A percentile compares a stretch with the other conserved stretches of the same genome.
Conservation (phyloP, 2,113 vertebrate genomes). For the Brachyistius frenatus region DNA sequence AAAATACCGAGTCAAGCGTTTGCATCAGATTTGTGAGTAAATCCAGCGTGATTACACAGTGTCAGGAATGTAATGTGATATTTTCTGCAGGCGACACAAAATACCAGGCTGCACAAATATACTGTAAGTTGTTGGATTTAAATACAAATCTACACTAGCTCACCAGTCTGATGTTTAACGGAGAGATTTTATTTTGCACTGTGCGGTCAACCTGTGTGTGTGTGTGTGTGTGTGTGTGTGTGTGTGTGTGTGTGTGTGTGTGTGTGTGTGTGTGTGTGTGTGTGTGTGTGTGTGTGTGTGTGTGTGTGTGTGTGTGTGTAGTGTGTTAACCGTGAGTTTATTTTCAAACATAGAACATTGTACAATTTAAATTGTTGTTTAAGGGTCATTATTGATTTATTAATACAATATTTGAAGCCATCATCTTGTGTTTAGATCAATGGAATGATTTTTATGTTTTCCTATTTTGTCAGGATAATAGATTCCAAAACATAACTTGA, state of each 20-base stretch:
- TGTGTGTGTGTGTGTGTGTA: neutral
- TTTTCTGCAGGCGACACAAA: slow-evolving; percentile 61
- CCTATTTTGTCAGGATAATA: too few relatives aligned
- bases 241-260: neutral
- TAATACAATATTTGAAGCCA: too few relatives aligned
- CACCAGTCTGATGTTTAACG: slow-evolving; percentile 2
- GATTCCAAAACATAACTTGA: too few relatives aligned
- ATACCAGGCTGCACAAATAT: slow-evolving; percentile 39
- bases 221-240: too few relatives aligned
- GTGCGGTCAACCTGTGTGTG: neutral
- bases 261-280: too few relatives aligned
- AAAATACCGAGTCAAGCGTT: slow-evolving; percentile 70
- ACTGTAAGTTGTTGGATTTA: slow-evolving; percentile 56
- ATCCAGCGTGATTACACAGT: slow-evolving; percentile 76
- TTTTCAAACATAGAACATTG: neutral
- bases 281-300: too few relatives aligned
- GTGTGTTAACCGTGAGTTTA: neutral
- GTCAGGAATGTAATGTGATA: slow-evolving; percentile 64
- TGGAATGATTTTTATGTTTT: too few relatives aligned
- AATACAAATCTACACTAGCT: slow-evolving; percentile 37
- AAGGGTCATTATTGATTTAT: too few relatives aligned
- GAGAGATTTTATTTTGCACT: neutral
- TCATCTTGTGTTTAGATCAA: too few relatives aligned
- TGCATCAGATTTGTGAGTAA: slow-evolving; percentile 75
- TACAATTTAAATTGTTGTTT: neutral